Conservation (phyloP, 2,888 invertebrate genomes). For the Agonum fuliginosum region DNA sequence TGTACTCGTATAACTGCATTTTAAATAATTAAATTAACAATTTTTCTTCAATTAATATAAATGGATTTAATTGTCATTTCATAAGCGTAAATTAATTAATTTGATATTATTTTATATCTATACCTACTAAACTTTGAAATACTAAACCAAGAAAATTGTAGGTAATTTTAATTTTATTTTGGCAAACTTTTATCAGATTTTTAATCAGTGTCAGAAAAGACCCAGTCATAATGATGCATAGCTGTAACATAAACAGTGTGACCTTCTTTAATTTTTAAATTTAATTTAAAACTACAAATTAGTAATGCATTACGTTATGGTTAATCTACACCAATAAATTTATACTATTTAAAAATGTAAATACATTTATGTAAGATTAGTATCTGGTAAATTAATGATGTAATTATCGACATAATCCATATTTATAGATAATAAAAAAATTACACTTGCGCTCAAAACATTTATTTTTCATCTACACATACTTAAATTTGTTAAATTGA, state of each 20-base stretch:
- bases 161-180: slow-evolving; percentile 17
- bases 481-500: background rate
- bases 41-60: no score
- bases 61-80: no score
- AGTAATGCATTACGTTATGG: slow-evolving; percentile 12
- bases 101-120: no score
- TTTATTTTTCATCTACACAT: no score
- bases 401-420: slow-evolving; percentile 23
- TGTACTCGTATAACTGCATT: no score
- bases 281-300: slow-evolving; percentile 13
- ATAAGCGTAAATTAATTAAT: no score
- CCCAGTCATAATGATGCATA: slow-evolving; percentile 5
- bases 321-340: slow-evolving; percentile 19
- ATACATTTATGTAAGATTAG: slow-evolving; percentile 22
- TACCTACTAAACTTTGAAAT: background rate
- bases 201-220: slow-evolving; percentile 39
- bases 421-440: slow-evolving; percentile 21
- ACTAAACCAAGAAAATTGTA: background rate
- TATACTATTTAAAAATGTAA: slow-evolving; percentile 3
- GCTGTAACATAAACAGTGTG: background rate
- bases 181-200: slow-evolving; percentile 1
- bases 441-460: no score
- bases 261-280: slow-evolving; percentile 24
- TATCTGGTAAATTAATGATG: slow-evolving; percentile 30
- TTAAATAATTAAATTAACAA: no score